Base-by-base conservation (phyloP, 2,888 invertebrate species). In the Tinea trinotella region DNA sequence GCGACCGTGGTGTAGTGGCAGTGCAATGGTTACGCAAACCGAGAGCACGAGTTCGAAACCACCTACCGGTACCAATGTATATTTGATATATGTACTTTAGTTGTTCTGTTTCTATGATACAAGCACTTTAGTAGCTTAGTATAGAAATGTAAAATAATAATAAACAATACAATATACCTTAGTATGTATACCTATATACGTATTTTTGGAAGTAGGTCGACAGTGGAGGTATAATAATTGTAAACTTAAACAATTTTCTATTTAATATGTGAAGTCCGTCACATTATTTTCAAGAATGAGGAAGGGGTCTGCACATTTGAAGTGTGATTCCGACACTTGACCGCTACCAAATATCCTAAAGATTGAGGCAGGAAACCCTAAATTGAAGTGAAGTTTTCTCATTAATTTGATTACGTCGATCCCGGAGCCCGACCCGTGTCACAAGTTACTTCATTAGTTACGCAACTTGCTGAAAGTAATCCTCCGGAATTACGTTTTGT, bases 381-480 rank as follows among this genome's bases (percentile, higher is more conserved):
- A 83, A 81, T 81, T 78, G 79, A 76, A 82, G 81, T 80, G 78
- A 84, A 83, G 82, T 84, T 84, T 83, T 81, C 81, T 83, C 82
- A 82, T 84, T 83, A 84, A 84, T 84, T 83, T 83, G 82, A 83
- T 84, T 82, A 83, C 80, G 81, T 82, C 83, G 81, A 84, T 83
- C 80, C 81, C 77, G 73, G 74, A 68, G 67, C 68, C 76, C 81
- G 52, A 82, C 83, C 84, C 81, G 79, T 81, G 84, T 84, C 84
- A 83, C 82, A 82, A 84, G 81, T 84, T 83, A 80, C 83, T 83
- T 83, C 82, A 83, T 82, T 84, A 83, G 81, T 82, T 82, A 81
- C 80, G 75, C 74, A 82, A 81, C 76, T 83, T 68, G 72, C 73
- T 73, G 74, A 79, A 81, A 81, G 81, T 83, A 82, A 79, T 82